These are phyloP conservation scores for Ornithoptera alexandrae DNA, from an alignment of 2,888 invertebrate genomes.

Conservation along the genomic window DNA sequence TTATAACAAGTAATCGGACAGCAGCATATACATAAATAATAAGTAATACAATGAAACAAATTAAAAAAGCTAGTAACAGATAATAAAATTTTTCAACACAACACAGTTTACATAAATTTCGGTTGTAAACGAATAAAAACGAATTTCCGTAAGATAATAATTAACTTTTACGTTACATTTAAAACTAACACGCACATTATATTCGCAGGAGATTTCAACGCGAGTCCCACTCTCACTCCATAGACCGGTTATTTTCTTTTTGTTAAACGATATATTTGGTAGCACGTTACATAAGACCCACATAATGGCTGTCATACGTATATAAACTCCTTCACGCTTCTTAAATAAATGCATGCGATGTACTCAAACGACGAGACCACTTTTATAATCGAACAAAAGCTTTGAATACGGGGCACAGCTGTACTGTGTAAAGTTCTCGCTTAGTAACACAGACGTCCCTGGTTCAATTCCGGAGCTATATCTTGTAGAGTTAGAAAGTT, in stretches of 20 bases:
- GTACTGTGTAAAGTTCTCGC: too few species aligned
- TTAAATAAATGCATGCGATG: slow-evolving; percentile 1
- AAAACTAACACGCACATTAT: background rate
- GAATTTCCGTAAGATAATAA: background rate
- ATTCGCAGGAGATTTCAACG: slow-evolving; percentile 4
- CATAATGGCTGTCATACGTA: slow-evolving; percentile 7
- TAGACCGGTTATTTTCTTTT: slow-evolving; percentile 20
- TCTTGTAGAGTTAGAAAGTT: too few species aligned
- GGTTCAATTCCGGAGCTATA: too few species aligned
- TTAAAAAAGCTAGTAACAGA: background rate
- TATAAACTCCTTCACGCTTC: slow-evolving; percentile 3
- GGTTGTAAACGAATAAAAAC: background rate
- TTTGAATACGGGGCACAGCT: background rate
- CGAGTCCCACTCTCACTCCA: slow-evolving; percentile 12
- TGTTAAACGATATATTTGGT: slow-evolving; percentile 10
- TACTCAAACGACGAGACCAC: background rate
- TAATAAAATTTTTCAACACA: background rate
- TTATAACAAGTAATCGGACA: background rate
- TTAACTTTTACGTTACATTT: background rate
- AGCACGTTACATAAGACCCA: slow-evolving; percentile 4
- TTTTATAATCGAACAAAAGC: background rate
- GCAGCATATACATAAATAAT: background rate
- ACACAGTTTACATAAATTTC: background rate
- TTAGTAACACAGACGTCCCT: too few species aligned
- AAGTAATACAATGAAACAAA: background rate